Evolutionary conservation across 1,140 invertebrate species (phyloP).

Genomic region (Neuroterus valhalla): DNA sequence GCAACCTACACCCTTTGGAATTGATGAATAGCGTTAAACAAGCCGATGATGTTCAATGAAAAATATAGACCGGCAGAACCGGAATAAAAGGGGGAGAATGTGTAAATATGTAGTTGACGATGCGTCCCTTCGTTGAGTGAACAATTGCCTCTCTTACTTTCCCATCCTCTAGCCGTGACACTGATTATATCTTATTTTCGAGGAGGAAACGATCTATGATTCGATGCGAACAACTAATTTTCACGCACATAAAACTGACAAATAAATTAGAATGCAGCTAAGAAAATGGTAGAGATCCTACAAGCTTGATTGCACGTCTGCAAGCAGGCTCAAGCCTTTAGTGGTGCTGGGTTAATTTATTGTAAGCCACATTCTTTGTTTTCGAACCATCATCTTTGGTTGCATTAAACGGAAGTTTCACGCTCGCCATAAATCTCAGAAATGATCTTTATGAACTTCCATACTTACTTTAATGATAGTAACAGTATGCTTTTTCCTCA

Average conservation of each 20-base stretch:
- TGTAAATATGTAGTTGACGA: constrained; percentile 29
- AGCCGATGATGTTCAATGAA: constrained; percentile 12
- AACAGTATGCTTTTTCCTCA: too few species aligned
- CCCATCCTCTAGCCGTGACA: constrained; percentile 11
- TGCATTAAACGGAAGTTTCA: constrained; percentile 25
- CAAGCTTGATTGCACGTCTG: constrained; percentile 17
- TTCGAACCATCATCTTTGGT: not conserved
- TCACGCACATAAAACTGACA: constrained; percentile 13
- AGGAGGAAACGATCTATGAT: not conserved
- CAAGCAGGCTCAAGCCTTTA: constrained; percentile 3
- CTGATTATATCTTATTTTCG: constrained; percentile 5
- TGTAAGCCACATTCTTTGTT: constrained; percentile 25
- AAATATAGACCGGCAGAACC: constrained; percentile 21
- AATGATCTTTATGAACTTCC: not conserved
- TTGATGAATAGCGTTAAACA: constrained; percentile 9
- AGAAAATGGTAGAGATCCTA: constrained; percentile 11
- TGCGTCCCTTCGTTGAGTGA: constrained; percentile 8
- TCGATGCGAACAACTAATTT: not conserved
- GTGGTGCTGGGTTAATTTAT: constrained; percentile 13
- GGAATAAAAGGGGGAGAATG: constrained; percentile 26
- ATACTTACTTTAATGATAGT: not conserved
- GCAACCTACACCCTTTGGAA: not conserved
- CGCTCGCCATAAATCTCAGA: not conserved
- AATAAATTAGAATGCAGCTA: not conserved
- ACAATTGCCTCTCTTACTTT: constrained; percentile 7